Conservation (phyloP, 2,888 invertebrate species). For the Agrotis exclamationis region DNA sequence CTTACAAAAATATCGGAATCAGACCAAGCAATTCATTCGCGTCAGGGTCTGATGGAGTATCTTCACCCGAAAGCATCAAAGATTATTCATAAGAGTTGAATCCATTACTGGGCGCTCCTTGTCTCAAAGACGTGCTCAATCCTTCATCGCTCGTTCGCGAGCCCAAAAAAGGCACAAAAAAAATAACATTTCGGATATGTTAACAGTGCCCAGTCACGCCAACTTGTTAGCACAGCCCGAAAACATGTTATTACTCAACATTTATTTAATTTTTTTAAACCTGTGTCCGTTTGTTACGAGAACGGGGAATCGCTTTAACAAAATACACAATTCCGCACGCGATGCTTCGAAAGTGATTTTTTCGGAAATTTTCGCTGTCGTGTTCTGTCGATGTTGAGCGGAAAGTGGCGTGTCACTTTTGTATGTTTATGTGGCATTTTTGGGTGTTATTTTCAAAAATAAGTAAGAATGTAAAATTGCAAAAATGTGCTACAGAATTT, state of each 20-base stretch:
- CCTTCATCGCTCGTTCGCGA: constrained; percentile 78
- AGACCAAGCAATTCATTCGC: constrained; percentile 65
- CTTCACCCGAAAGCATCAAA: constrained; percentile 69
- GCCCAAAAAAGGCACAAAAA: constrained; percentile 68
- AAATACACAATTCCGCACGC: constrained; percentile 85
- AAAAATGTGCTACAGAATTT: background rate
- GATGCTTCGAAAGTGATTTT: constrained; percentile 70
- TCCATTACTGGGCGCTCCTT: constrained; percentile 78
- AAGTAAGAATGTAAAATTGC: background rate
- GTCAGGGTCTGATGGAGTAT: constrained; percentile 67
- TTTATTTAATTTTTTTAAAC: constrained; percentile 87
- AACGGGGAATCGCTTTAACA: constrained; percentile 77
- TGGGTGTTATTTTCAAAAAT: constrained; percentile 27
- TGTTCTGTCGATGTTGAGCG: constrained; percentile 43
- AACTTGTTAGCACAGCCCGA: constrained; percentile 82
- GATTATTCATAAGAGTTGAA: constrained; percentile 71
- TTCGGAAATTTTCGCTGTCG: constrained; percentile 58
- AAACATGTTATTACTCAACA: constrained; percentile 87
- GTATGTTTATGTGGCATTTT: constrained; percentile 50
- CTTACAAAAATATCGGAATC: constrained; percentile 63
- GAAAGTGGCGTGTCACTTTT: constrained; percentile 53
- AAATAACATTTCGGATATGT: constrained; percentile 79
- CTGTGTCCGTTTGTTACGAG: constrained; percentile 73
- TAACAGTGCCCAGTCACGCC: constrained; percentile 89
- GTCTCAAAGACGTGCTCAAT: constrained; percentile 77